Evolutionary conservation across 2,113 vertebrate genomes (phyloP).

Genomic region (Lepisosteus oculatus): DNA sequence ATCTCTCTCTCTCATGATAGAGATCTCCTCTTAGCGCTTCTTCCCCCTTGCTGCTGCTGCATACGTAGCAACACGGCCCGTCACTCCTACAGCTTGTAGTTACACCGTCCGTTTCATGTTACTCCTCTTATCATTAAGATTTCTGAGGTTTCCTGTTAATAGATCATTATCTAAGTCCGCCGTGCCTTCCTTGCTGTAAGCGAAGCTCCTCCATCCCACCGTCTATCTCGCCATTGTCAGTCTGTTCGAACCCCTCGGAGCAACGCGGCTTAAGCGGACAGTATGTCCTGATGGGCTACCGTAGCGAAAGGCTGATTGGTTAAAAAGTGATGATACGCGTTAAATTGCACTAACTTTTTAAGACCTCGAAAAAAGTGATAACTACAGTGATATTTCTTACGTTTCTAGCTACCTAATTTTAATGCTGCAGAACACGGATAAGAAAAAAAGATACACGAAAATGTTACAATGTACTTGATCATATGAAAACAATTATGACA

Average conservation of each 20-base stretch:
- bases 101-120: conserved; percentile 28
- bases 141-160: conserved; percentile 6
- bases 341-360: no score
- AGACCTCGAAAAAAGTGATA: no score
- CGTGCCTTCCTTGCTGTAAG: conserved; percentile 3
- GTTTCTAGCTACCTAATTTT: no score
- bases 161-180: neutral
- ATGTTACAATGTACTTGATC: no score
- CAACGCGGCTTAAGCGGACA: conserved; percentile 38
- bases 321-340: neutral
- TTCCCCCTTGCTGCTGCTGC: conserved; percentile 41
- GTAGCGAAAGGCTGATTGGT: conserved; percentile 46
- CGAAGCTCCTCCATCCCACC: conserved; percentile 31
- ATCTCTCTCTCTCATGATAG: conserved; percentile 51
- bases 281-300: conserved; percentile 51
- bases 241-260: conserved; percentile 17
- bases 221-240: conserved; percentile 41
- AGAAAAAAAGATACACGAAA: no score
- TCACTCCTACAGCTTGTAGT: conserved; percentile 18
- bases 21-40: conserved; percentile 32
- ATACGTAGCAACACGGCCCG: conserved; percentile 59
- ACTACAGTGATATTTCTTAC: no score
- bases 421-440: no score
- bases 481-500: no score
- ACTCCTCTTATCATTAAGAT: conserved; percentile 28